Evolutionary conservation across 2,888 invertebrate species (phyloP), one percentile per base, ranked within the genome.

Genomic region (Napeogenes sylphis): DNA sequence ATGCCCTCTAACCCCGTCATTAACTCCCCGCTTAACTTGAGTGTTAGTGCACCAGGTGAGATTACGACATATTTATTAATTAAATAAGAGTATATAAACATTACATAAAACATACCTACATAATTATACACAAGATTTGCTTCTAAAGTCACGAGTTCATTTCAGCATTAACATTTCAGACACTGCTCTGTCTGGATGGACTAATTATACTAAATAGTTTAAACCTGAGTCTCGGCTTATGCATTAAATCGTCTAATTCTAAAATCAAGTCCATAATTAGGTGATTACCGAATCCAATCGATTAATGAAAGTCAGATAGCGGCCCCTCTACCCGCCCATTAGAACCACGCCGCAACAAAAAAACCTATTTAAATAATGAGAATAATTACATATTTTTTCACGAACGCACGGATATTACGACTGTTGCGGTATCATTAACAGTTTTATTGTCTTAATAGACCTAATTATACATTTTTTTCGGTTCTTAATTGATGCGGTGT

Each of bases 1-100:
- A 92, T 96, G 84, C 94, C 94, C 74, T 93, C 94, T 71, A 91
- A 92, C 70, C 92, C 93, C 63, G 93, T 95, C 77, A 94, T 94
- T 87, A 95, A 96, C 85, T 95, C 96, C 64, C 96, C 96, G 45
- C 92, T 96, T 74, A 96, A 96, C 87, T 91, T 96, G 75, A 96
- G 95, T 83, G 95, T 96, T 74, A 94, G 94, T 76, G 91, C 90
- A 12, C 90, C 90, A 75, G 90, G 90, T 91, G 77, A 78, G 77
- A 46, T 35, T 14, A 56, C 4, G 35, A 38, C 38, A 6, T 3
- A 38, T 8, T 38, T 8, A 3, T 38, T 38, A 38, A 38, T 38
- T 38, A n/a, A 51, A 35, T 54, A 55, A 54, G 35, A 21, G 21
- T 21, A 46, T 55, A 45, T n/a, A 47, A 8, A 14, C 21, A 47